phyloP scores from a whole-genome alignment of 2,888 invertebrate species.

The Escarpia spicata region DNA sequence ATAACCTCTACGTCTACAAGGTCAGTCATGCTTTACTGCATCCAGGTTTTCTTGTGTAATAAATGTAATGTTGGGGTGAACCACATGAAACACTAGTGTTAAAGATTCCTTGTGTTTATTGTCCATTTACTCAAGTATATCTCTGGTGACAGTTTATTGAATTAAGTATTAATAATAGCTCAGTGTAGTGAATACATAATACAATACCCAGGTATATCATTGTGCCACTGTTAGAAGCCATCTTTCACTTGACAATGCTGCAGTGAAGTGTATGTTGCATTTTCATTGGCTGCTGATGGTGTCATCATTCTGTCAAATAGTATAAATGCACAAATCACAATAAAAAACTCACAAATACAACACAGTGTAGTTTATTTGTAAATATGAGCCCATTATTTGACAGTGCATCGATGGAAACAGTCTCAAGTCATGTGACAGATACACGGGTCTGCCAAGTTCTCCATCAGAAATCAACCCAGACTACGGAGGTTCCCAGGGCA shows the following conservation, averaged over 20 bases:
- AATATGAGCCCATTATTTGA: background rate
- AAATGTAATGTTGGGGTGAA: background rate
- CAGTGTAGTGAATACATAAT: background rate
- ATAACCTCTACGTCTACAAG: conserved; percentile 91
- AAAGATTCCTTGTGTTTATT: too few species aligned
- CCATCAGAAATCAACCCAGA: conserved; percentile 53
- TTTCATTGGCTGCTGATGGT: background rate
- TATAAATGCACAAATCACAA: background rate
- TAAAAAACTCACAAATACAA: background rate
- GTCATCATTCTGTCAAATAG: background rate
- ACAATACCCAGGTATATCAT: background rate
- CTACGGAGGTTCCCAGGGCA: conserved; percentile 32
- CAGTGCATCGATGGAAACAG: conserved; percentile 82
- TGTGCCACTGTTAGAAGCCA: background rate
- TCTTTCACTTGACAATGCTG: background rate
- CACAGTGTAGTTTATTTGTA: background rate
- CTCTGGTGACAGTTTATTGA: too few species aligned
- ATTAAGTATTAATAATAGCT: too few species aligned
- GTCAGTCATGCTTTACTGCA: conserved; percentile 39
- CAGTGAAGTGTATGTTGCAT: background rate
- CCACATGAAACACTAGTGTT: background rate
- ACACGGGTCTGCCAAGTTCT: conserved; percentile 61
- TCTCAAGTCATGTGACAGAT: conserved; percentile 73
- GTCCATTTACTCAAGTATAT: too few species aligned
- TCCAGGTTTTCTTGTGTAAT: background rate